Evolutionary conservation across 2,888 invertebrate species (phyloP), one percentile per base, ranked within the genome.

Genomic region (Megastigmus dorsalis): DNA sequence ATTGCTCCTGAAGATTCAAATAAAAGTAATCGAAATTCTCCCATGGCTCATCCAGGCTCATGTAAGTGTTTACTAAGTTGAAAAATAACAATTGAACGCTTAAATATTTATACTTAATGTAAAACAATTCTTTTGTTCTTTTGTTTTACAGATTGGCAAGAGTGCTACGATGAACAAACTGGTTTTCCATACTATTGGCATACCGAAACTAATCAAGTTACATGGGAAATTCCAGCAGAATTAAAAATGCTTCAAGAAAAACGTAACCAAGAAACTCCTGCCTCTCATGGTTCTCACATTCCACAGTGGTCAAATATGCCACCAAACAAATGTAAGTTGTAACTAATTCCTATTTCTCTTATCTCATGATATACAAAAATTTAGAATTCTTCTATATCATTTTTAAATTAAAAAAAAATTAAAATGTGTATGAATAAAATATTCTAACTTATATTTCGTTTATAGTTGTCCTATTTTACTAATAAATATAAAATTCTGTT

Each of bases 111-210:
- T 23, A 38, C 10, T 23, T 20, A n/a, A n/a, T 38, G n/a, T 30
- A 52, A 26, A n/a, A 55, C 20, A 33, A 6, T 33, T 54, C n/a
- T 18, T 36, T 41, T 26, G 10, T 41, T 41, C n/a, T 62, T 50
- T 60, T 68, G 33, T 54, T 41, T 63, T 62, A 52, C 23, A 81
- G 82, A 76, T 55, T 93, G 93, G 93, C 90, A 93, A 89, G 91
- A 92, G 84, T 92, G 92, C 81, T 89, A 89, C 78, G 92, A 92
- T 82, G 90, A 91, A 80, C 87, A 88, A 13, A 90, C 91, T 0
- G 92, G 92, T 1, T 92, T 90, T 83, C 89, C 91, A 1, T 93
- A 93, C 83, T 93, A 92, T 80, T 93, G 93, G 92, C 92, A 93
- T 82, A 88, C 89, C 15, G 88, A 90, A 78, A 91, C 92, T 0